A percentile compares a stretch with the other conserved stretches of the same genome.
These are phyloP conservation scores for Rhodinocichla rosea DNA, from an alignment of 2,113 vertebrate species.

Conservation along the genomic window DNA sequence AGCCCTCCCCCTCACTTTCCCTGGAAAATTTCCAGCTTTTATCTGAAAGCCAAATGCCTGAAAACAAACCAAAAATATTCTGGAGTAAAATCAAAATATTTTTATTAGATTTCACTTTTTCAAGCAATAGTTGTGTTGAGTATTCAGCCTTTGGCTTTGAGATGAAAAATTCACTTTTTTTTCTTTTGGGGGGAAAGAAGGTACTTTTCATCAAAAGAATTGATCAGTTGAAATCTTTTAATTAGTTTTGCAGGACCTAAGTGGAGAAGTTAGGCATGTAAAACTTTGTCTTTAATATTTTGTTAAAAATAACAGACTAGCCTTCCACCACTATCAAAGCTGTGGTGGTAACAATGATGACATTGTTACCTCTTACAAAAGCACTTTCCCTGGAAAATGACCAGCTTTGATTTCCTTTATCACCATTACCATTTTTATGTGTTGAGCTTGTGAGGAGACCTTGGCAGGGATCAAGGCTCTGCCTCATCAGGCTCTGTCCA, in stretches of 20 bases:
- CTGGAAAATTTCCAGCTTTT: slow-evolving; percentile 3
- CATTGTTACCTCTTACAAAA: not conserved
- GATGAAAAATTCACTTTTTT: not conserved
- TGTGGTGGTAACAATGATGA: not conserved
- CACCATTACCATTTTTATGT: not conserved
- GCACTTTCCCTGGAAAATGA: not conserved
- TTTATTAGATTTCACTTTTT: not conserved
- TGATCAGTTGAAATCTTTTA: not conserved
- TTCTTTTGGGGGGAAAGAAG: not conserved
- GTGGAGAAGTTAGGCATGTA: not conserved
- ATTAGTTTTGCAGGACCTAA: not conserved
- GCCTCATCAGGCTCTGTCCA: not conserved
- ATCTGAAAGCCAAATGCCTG: slow-evolving; percentile 25
- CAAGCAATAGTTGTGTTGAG: not conserved
- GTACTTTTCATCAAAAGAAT: not conserved
- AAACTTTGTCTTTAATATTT: not conserved
- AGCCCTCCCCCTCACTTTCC: not conserved
- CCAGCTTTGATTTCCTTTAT: not conserved
- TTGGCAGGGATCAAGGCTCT: not conserved
- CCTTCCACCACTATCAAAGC: not conserved
- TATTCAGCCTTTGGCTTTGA: not conserved
- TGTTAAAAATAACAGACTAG: not conserved
- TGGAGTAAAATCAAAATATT: slow-evolving; percentile 33
- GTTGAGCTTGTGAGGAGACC: not conserved
- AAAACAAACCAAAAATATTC: slow-evolving; percentile 26